A percentile compares a stretch with the other conserved stretches of the same genome.
Evolutionary conservation across 2,113 vertebrate species (phyloP).

Genomic region (Myxocyprinus asiaticus): DNA sequence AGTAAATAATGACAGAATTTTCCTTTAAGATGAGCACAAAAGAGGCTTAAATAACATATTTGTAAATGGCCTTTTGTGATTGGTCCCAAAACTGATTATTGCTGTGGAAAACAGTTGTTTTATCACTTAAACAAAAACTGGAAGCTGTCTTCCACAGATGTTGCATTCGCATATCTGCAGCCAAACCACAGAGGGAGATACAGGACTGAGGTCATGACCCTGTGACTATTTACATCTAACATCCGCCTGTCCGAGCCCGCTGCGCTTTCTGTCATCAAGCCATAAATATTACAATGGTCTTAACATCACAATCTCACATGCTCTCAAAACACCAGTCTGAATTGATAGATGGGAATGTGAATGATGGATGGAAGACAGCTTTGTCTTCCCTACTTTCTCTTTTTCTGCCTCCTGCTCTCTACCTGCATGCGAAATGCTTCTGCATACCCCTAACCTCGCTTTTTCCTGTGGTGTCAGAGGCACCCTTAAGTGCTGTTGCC

Average conservation of each 20-base stretch:
- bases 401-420: conserved; percentile 48
- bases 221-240: conserved; percentile 3
- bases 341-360: conserved; percentile 36
- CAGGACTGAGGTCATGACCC: conserved; percentile 14
- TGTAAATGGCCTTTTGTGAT: no score
- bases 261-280: conserved; percentile 1
- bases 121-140: neutral
- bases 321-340: conserved; percentile 32
- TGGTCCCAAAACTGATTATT: no score
- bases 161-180: neutral
- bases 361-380: conserved; percentile 19
- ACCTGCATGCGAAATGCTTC: conserved; percentile 88
- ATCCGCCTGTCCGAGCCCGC: neutral
- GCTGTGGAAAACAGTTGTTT: neutral
- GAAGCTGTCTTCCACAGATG: conserved; percentile 14
- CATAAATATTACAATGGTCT: conserved; percentile 34
- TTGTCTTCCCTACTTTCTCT: conserved; percentile 31
- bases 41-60: no score
- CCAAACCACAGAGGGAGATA: neutral
- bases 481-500: conserved; percentile 96
- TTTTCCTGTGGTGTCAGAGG: conserved; percentile 86
- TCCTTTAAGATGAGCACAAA: no score
- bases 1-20: no score
- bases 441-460: conserved; percentile 82
- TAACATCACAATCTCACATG: conserved; percentile 26